These are phyloP conservation scores for Nebria brevicollis DNA, from an alignment of 2,888 invertebrate genomes.

Conservation along the genomic window DNA sequence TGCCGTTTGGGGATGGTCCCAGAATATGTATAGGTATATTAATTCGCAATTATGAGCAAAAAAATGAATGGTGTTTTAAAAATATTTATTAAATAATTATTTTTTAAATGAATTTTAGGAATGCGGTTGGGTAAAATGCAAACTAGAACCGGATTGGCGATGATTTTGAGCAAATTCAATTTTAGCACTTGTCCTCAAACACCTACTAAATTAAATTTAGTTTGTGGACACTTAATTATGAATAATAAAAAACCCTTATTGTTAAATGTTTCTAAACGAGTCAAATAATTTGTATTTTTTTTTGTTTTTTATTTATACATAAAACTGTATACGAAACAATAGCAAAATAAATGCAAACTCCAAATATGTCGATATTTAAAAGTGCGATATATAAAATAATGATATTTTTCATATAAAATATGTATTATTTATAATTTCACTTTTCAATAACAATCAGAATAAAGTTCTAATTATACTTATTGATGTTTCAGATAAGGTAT, in stretches of 20 bases:
- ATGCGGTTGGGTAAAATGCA: conserved; percentile 41
- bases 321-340: too few species aligned
- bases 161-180: conserved; percentile 37
- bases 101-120: conserved; percentile 23
- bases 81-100: background rate
- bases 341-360: too few species aligned
- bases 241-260: conserved; percentile 10
- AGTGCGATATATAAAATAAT: too few species aligned
- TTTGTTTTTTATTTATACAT: too few species aligned
- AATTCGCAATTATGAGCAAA: background rate
- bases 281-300: conserved; percentile 4
- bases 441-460: background rate
- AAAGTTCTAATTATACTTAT: background rate
- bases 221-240: conserved; percentile 10
- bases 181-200: conserved; percentile 29
- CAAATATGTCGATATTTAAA: too few species aligned
- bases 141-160: conserved; percentile 37
- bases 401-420: background rate
- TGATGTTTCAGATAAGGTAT: background rate
- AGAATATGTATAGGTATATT: conserved; percentile 20
- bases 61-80: background rate
- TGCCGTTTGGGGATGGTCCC: conserved; percentile 34
- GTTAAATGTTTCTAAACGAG: conserved; percentile 21
- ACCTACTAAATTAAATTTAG: conserved; percentile 7
- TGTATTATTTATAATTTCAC: background rate